These are phyloP conservation scores for Helostoma temminkii DNA, from an alignment of 2,797 vertebrate genomes.

Conservation along the genomic window DNA sequence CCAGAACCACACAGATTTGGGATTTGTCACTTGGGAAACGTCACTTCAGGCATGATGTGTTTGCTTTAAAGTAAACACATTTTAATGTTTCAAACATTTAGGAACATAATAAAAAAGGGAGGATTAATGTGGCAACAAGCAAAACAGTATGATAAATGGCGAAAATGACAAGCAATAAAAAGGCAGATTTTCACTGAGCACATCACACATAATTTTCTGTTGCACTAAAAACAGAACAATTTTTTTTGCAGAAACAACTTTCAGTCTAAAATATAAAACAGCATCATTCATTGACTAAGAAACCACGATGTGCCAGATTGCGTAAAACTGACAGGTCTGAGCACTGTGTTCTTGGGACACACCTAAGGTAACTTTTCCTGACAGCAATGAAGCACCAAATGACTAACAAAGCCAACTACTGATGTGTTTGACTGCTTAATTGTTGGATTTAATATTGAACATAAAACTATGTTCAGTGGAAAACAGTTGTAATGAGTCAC, in stretches of 20 bases:
- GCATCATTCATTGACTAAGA: slow-evolving; percentile 1
- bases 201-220: no score
- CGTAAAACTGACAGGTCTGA: slow-evolving; percentile 56
- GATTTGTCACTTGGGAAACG: slow-evolving; percentile 16
- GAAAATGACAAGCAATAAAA: background rate
- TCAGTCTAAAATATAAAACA: slow-evolving; percentile 17
- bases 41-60: background rate
- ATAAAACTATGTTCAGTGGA: background rate
- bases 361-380: slow-evolving; percentile 42
- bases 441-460: slow-evolving; percentile 19
- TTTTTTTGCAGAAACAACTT: slow-evolving; percentile 9
- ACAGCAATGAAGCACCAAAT: slow-evolving; percentile 15
- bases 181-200: background rate
- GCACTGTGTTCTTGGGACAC: slow-evolving; percentile 46
- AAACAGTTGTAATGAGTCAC: slow-evolving; percentile 41
- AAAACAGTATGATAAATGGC: background rate
- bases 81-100: background rate
- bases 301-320: slow-evolving; percentile 23
- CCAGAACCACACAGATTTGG: slow-evolving; percentile 38
- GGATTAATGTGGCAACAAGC: background rate
- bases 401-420: slow-evolving; percentile 12
- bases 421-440: slow-evolving; percentile 41
- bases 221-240: background rate
- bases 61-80: background rate
- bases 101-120: background rate